These are phyloP conservation scores for Protophormia terraenovae DNA, from an alignment of 2,888 invertebrate species.

Conservation along the genomic window DNA sequence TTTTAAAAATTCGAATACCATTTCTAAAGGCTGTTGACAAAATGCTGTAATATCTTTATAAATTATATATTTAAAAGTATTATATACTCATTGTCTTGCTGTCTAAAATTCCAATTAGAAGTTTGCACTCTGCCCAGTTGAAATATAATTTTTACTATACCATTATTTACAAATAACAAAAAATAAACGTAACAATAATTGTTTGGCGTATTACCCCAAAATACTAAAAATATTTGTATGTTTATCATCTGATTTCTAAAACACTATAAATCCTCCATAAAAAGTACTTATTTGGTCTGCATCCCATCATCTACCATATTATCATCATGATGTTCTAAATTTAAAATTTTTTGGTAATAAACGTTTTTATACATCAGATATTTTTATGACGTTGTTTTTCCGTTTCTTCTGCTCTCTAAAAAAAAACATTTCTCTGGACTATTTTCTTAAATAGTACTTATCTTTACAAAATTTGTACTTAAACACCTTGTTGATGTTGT, in stretches of 20 bases:
- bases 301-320: not conserved
- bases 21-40: too few species aligned
- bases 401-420: too few species aligned
- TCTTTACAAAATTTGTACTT: not conserved
- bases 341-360: conserved; percentile 52
- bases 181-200: conserved; percentile 39
- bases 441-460: conserved; percentile 8
- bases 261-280: conserved; percentile 9
- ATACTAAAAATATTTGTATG: not conserved
- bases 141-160: not conserved
- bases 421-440: not conserved
- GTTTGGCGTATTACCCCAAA: conserved; percentile 11
- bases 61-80: too few species aligned
- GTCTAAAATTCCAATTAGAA: not conserved
- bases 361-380: conserved; percentile 49
- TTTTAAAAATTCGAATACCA: too few species aligned
- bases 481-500: not conserved
- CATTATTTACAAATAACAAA: not conserved
- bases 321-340: conserved; percentile 31
- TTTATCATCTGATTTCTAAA: conserved; percentile 3
- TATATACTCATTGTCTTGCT: not conserved
- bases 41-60: not conserved
- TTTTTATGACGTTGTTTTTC: conserved; percentile 52
- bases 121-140: not conserved
- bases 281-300: not conserved